These are phyloP conservation scores for Eremobia ochroleuca DNA, from an alignment of 2,888 invertebrate species.

Conservation along the genomic window DNA sequence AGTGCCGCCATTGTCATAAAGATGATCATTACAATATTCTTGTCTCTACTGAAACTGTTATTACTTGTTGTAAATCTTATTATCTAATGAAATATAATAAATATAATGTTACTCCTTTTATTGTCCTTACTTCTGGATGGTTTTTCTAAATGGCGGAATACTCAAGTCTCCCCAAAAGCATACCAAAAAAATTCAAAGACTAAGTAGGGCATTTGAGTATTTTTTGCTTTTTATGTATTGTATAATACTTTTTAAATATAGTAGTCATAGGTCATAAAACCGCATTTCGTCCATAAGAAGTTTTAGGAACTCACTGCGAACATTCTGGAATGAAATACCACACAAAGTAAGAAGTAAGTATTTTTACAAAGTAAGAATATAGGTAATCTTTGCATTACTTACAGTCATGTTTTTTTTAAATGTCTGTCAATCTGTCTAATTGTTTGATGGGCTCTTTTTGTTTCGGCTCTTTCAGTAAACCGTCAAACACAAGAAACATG, in stretches of 20 bases:
- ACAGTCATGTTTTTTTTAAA: background rate
- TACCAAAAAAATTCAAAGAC: background rate
- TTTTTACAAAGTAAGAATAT: background rate
- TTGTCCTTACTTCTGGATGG: background rate
- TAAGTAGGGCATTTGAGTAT: background rate
- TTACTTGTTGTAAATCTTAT: background rate
- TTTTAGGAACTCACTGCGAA: background rate
- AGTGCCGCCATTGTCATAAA: background rate
- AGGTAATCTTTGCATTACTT: background rate
- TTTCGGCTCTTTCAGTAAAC: constrained; percentile 71
- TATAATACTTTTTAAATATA: no score
- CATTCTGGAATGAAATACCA: constrained; percentile 10
- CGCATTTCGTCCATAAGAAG: background rate
- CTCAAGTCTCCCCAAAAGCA: background rate
- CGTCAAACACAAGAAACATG: constrained; percentile 64
- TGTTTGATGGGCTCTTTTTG: constrained; percentile 72
- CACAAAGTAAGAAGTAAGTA: no score
- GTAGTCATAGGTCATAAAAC: background rate
- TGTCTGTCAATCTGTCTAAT: background rate
- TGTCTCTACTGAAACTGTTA: background rate
- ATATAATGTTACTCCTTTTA: background rate
- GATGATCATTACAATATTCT: background rate
- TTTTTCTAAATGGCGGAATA: background rate
- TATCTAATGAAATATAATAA: background rate
- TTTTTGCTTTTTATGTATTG: background rate